Base-by-base conservation (phyloP, 2,797 vertebrate species). In the Poeciliopsis turneri region DNA sequence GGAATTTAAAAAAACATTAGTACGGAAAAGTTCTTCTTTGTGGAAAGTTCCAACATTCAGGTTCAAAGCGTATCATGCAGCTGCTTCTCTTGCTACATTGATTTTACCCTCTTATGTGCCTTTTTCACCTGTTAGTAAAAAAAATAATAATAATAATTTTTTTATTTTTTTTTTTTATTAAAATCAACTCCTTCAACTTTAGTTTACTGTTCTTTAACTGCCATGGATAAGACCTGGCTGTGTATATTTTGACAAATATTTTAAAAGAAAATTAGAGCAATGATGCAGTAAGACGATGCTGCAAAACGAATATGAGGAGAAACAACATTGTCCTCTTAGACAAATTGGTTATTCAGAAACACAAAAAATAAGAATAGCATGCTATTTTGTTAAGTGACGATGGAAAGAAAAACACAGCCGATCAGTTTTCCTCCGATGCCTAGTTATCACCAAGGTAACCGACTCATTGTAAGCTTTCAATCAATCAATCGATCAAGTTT, bases 1-100 rank as follows among this genome's bases (percentile, higher is more conserved):
- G 77, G 81, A 83, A 80, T 13, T 1, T 15, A 25, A 20, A 49
- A 49, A 2, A 49, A 49, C 20, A 47, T 30, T 30, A 18, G 59
- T 41, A 64, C 53, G 66, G 25, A 53, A 64, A 64, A 30, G 83
- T 78, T 80, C 61, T 79, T 80, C 61, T 82, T 45, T 71, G 20
- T 69, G 57, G 69, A 66, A 64, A 33, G 28, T 72, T 72, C 28
- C 25, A 45, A 46, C 41, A 46, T 45, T 64, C 59, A 64, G 15
- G 15, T 33, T 64, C 30, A 15, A 61, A 30, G 30, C 15, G 2
- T 15, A 8, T 61, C 36, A 64, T 33, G 30, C 3, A 25, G 16
- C 30, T 20, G 28, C 30, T 46, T 69, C 8, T 66, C 5, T 39
- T 43, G 66, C 11, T 69, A 43, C 66, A 43, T 15, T 69, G 10